Base-by-base conservation (phyloP, 2,113 vertebrate species). In the Lagopus leucura region DNA sequence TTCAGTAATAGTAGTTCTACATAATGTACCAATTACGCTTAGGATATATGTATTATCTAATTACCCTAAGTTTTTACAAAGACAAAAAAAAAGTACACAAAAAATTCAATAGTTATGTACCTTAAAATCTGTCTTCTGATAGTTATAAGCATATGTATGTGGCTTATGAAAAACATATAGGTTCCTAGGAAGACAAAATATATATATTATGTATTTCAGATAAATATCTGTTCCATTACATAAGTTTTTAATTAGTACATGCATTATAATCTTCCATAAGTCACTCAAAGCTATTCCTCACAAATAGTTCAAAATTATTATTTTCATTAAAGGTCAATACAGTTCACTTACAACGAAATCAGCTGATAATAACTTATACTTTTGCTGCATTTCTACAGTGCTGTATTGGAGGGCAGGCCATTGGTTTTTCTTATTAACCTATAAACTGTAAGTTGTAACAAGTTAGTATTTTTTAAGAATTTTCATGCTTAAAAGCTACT, bases 81-180 rank as follows among this genome's bases (percentile, higher is more conserved):
- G 10, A 30, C 8, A 2, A 20, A 50, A 71, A 50, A 72, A 50
- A 69, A 54, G 13, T 17, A 71, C n/a, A 66, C 38, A 50, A 82
- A 84, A 83, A 38, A 6, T 4, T 54, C 18, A 82, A 72, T 3
- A 65, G 9, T n/a, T 11, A 93, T 54, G 95, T 97, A 98, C 98
- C 98, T 98, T 98, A 91, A 99, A 98, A 91, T 97, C 89, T 30
- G 96, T 97, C 92, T 97, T 98, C 77, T 98, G 96, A 83, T 95
- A 95, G 60, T 97, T 98, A 91, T 98, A 85, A 50, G 93, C 84
- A 88, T 98, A 99, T 16, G 93, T 96, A 64, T 94, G 94, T 91
- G 98, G 97, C 52, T 98, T 98, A 93, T 99, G 98, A 90, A 99
- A 99, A 96, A 99, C 90, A 87, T 98, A 97, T 27, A 99, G 90